phyloP scores from a whole-genome alignment of 2,113 vertebrate species.

The Heptranchias perlo region DNA sequence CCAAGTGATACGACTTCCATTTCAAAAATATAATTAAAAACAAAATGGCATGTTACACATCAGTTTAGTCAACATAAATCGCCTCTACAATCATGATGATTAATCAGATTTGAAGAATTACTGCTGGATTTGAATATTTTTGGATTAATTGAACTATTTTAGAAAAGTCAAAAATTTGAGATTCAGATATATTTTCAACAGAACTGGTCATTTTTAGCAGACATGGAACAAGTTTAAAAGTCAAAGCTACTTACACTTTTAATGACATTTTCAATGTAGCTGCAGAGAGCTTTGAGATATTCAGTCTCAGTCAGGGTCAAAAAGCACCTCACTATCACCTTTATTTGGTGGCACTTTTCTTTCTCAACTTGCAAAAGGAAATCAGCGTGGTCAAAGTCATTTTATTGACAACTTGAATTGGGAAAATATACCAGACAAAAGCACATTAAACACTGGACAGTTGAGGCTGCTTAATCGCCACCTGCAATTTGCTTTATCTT shows the following conservation, averaged over 20 bases:
- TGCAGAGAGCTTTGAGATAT: neutral
- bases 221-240: neutral
- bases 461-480: neutral
- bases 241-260: neutral
- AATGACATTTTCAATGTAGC: neutral
- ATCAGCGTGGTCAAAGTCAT: neutral
- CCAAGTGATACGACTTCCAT: neutral
- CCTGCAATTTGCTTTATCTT: neutral
- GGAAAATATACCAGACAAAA: neutral
- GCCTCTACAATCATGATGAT: neutral
- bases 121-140: neutral
- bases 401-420: neutral
- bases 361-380: neutral
- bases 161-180: neutral
- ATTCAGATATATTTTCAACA: neutral
- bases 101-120: neutral
- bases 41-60: neutral
- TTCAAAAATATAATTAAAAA: neutral
- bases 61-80: neutral
- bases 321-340: neutral
- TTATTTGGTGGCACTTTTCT: neutral
- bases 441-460: neutral
- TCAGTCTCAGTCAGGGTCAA: neutral
- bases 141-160: neutral
- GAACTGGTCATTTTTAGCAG: neutral